phyloP scores from a whole-genome alignment of 2,888 invertebrate genomes.

The Oscheius sp. region DNA sequence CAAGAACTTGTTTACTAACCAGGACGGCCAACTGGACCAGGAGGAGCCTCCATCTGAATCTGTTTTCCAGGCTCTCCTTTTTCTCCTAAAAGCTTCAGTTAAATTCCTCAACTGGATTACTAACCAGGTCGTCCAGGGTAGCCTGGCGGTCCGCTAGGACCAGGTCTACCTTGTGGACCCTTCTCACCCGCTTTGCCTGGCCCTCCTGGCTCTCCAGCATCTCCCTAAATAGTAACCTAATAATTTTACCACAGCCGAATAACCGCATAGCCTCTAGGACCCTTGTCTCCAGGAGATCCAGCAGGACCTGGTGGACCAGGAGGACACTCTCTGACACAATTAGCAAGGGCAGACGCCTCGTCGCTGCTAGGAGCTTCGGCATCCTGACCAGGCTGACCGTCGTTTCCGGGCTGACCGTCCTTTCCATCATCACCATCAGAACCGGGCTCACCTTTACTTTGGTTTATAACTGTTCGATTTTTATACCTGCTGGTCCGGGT shows the following conservation, averaged over 20 bases:
- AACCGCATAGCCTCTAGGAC: constrained; percentile 65
- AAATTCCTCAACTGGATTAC: no score
- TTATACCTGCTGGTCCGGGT: constrained; percentile 48
- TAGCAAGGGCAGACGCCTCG: constrained; percentile 43
- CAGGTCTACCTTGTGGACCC: constrained; percentile 63
- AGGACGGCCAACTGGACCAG: constrained; percentile 65
- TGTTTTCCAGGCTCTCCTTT: constrained; percentile 58
- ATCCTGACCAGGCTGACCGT: constrained; percentile 61
- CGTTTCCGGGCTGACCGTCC: constrained; percentile 64
- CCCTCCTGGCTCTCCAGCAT: constrained; percentile 66
- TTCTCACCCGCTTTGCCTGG: constrained; percentile 63
- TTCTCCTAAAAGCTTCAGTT: constrained; percentile 39
- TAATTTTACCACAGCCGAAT: no score
- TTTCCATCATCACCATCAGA: constrained; percentile 52
- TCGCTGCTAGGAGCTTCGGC: constrained; percentile 41
- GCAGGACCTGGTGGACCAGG: constrained; percentile 66
- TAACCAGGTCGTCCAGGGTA: constrained; percentile 64
- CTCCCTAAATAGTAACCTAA: constrained; percentile 43
- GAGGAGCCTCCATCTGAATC: constrained; percentile 55
- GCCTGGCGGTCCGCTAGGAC: constrained; percentile 64
- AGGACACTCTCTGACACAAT: constrained; percentile 68
- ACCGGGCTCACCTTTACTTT: constrained; percentile 43
- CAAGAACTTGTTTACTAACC: constrained; percentile 50
- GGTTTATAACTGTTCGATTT: no score
- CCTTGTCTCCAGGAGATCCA: constrained; percentile 71